Conservation (phyloP, 2,888 invertebrate species). For the Acleris sparsana region DNA sequence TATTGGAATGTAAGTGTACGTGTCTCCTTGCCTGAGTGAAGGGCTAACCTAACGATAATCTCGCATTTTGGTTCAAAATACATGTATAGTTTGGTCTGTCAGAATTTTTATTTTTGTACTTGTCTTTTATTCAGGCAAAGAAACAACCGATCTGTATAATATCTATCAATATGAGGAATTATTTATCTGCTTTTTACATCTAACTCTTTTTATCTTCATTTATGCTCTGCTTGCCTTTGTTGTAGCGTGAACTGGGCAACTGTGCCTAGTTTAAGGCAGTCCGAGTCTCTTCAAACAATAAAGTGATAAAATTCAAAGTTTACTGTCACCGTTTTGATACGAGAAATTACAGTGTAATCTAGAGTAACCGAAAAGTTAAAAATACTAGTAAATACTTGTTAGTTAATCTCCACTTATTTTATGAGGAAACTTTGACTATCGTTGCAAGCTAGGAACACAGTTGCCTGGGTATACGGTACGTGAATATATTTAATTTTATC, state of each 20-base stretch:
- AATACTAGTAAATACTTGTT: no score
- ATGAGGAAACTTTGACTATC: no score
- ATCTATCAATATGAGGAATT: conserved; percentile 69
- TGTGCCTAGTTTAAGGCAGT: no score
- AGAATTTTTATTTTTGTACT: conserved; percentile 9
- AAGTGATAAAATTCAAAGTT: no score
- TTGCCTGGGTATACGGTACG: no score
- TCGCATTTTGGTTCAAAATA: conserved; percentile 26
- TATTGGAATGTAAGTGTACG: conserved; percentile 62
- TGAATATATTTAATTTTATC: no score
- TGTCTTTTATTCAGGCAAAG: conserved; percentile 54
- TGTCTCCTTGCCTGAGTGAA: conserved; percentile 60
- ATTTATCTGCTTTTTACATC: conserved; percentile 78
- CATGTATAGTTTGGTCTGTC: conserved; percentile 11
- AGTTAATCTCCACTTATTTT: no score
- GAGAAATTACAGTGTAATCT: no score
- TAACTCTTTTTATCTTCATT: conserved; percentile 67
- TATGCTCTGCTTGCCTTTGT: conserved; percentile 65
- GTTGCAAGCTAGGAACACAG: no score
- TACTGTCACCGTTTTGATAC: no score
- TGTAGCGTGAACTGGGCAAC: not conserved
- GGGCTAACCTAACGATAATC: conserved; percentile 20
- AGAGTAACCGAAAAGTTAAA: no score
- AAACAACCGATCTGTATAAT: conserved; percentile 64
- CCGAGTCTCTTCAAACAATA: no score